phyloP scores from a whole-genome alignment of 2,888 invertebrate species.

The Phyllotreta cruciferae region DNA sequence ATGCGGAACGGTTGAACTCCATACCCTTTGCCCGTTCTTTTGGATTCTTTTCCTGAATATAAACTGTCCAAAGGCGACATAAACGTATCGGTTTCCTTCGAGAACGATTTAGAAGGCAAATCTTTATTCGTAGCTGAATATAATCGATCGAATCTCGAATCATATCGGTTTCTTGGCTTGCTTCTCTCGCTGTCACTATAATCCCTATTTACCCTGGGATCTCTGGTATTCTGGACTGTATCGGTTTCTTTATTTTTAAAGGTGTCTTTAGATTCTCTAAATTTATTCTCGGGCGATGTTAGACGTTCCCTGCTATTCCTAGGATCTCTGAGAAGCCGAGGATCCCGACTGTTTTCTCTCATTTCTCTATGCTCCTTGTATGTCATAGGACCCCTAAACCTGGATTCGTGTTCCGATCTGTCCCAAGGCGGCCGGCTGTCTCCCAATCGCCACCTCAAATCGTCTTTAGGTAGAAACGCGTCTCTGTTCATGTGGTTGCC shows the following conservation, averaged over 20 bases:
- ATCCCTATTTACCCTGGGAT: conserved; percentile 29
- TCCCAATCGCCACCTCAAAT: conserved; percentile 34
- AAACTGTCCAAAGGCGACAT: conserved; percentile 62
- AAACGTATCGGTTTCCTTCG: conserved; percentile 54
- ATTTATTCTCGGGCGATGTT: conserved; percentile 24
- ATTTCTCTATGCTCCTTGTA: no score
- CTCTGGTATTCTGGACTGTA: conserved; percentile 12
- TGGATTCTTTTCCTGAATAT: conserved; percentile 58
- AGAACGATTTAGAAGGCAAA: conserved; percentile 34
- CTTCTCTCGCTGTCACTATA: conserved; percentile 18
- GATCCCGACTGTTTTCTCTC: no score
- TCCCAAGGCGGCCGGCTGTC: conserved; percentile 35
- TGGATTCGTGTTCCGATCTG: conserved; percentile 28
- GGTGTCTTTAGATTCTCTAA: conserved; percentile 17
- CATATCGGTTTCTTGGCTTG: conserved; percentile 14
- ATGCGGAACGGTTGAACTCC: conserved; percentile 64
- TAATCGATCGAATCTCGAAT: conserved; percentile 41
- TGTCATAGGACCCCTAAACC: no score
- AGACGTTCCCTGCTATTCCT: conserved; percentile 27
- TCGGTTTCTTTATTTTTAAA: background rate
- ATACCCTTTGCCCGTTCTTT: conserved; percentile 60
- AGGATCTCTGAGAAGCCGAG: conserved; percentile 40
- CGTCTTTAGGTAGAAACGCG: conserved; percentile 26
- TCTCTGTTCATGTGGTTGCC: conserved; percentile 28
- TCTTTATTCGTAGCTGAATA: conserved; percentile 40